phyloP scores from a whole-genome alignment of 2,888 invertebrate species.

The Odontomyia ornata region DNA sequence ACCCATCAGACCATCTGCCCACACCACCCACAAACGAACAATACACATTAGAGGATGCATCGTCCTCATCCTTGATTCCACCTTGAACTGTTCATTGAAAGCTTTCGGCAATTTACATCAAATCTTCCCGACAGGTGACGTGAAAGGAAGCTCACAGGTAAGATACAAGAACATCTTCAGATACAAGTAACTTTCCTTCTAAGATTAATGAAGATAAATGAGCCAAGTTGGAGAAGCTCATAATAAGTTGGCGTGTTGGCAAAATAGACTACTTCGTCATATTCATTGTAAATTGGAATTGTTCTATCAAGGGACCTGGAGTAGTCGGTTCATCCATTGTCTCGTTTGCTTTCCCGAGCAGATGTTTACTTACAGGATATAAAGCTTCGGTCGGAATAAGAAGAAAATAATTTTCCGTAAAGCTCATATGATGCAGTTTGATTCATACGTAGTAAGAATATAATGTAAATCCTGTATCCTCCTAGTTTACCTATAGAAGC shows the following conservation, averaged over 20 bases:
- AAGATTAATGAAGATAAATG: slow-evolving; percentile 43
- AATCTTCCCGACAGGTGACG: not conserved
- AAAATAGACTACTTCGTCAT: slow-evolving; percentile 18
- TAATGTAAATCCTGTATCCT: too few relatives aligned
- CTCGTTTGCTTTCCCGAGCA: not conserved
- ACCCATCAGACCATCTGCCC: not conserved
- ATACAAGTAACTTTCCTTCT: not conserved
- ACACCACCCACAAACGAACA: not conserved
- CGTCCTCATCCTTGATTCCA: not conserved
- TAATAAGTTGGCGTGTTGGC: slow-evolving; percentile 14
- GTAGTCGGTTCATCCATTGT: not conserved
- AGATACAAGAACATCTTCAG: not conserved
- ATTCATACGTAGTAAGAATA: too few relatives aligned
- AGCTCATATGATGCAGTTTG: too few relatives aligned
- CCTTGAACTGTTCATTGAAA: not conserved
- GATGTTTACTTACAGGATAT: not conserved
- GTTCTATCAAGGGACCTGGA: not conserved
- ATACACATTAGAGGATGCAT: not conserved
- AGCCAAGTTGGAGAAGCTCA: slow-evolving; percentile 20
- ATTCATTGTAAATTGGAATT: not conserved
- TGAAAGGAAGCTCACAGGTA: not conserved
- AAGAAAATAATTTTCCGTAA: too few relatives aligned
- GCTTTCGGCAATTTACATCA: not conserved
- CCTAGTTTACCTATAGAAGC: too few relatives aligned
- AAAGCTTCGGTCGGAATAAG: not conserved